A percentile compares a stretch with the other conserved stretches of the same genome.
Evolutionary conservation across 2,888 invertebrate genomes (phyloP).

Genomic region (Archaeoteleia sp.): DNA sequence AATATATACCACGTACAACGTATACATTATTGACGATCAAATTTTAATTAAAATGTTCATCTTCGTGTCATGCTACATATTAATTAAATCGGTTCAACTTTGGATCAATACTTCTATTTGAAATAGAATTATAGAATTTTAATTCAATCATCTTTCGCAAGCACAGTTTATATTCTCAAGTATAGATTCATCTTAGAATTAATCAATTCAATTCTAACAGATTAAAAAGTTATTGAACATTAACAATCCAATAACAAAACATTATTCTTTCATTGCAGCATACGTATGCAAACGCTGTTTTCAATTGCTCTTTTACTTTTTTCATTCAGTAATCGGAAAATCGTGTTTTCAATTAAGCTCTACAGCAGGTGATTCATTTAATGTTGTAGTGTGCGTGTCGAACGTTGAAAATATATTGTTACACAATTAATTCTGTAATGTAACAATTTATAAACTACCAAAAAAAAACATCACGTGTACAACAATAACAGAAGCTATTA

Average conservation of each 20-base stretch:
- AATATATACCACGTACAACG: too few species aligned
- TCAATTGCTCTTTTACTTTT: background rate
- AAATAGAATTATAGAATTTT: background rate
- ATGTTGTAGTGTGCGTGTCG: too few species aligned
- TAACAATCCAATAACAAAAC: constrained; percentile 3
- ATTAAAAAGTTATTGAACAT: background rate
- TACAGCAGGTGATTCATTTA: too few species aligned
- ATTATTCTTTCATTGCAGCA: background rate
- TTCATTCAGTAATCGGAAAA: too few species aligned
- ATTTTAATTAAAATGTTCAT: background rate
- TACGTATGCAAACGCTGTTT: background rate
- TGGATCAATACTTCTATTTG: background rate
- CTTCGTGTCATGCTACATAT: background rate
- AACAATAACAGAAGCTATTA: too few species aligned
- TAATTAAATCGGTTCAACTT: background rate
- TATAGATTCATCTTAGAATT: background rate
- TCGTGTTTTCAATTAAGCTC: too few species aligned
- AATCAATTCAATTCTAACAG: background rate
- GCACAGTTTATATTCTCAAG: background rate
- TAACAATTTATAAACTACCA: too few species aligned
- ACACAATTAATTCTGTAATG: too few species aligned
- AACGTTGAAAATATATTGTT: too few species aligned
- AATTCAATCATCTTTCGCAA: background rate
- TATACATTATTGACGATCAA: too few species aligned
- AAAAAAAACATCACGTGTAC: too few species aligned